Percentiles rank a stretch among this genome's conserved stretches.
These are phyloP conservation scores for Brachyopa scutellaris DNA, from an alignment of 2,888 invertebrate genomes.

Conservation along the genomic window DNA sequence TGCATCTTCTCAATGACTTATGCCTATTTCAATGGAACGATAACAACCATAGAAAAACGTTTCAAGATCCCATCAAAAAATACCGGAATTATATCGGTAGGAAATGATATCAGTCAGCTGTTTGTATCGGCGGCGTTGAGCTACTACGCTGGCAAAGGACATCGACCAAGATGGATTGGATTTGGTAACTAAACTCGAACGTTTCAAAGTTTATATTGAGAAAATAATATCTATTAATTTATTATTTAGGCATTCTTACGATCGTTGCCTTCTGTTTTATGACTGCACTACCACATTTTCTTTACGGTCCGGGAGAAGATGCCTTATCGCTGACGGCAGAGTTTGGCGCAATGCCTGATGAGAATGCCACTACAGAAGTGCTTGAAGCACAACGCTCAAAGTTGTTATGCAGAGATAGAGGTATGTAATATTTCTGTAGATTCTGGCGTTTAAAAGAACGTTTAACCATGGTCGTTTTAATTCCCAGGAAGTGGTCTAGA, in stretches of 20 bases:
- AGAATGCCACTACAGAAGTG: constrained; percentile 81
- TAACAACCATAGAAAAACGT: constrained; percentile 88
- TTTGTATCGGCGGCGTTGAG: constrained; percentile 86
- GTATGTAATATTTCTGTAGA: constrained; percentile 62
- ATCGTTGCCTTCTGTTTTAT: constrained; percentile 86
- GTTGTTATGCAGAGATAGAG: constrained; percentile 83
- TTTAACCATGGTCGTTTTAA: not conserved
- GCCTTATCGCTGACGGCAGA: constrained; percentile 85
- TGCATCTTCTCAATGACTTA: constrained; percentile 87
- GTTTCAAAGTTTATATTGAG: too few relatives aligned
- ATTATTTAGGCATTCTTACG: constrained; percentile 82
- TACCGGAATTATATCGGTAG: constrained; percentile 87
- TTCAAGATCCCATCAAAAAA: constrained; percentile 88
- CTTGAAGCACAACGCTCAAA: constrained; percentile 83
- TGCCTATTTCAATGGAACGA: constrained; percentile 88
- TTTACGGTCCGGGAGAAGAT: constrained; percentile 87
- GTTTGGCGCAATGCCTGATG: constrained; percentile 82
- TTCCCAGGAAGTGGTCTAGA: constrained; percentile 76
- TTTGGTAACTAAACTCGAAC: constrained; percentile 80
- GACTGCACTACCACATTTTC: constrained; percentile 86
- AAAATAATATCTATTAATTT: not conserved
- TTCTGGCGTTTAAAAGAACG: too few relatives aligned
- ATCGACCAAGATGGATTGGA: constrained; percentile 89
- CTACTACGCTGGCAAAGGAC: constrained; percentile 88
- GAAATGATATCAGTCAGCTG: constrained; percentile 88